Percentiles rank a stretch among this genome's conserved stretches.
Conservation (phyloP, 2,888 invertebrate genomes). For the Limnephilus marmoratus region DNA sequence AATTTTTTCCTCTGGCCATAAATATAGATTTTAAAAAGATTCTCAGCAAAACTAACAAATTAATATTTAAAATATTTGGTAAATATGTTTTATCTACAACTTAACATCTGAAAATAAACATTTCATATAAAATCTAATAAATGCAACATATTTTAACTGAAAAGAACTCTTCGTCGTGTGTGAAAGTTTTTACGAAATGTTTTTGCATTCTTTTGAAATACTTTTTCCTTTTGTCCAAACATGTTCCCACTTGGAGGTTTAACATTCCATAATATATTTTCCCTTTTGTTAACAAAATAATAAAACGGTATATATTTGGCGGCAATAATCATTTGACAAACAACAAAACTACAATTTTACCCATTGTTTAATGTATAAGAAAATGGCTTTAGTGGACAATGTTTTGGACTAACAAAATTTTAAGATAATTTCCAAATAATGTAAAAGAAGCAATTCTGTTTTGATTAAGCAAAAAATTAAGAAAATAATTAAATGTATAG, state of each 20-base stretch:
- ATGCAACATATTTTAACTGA: not conserved
- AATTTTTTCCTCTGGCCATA: not conserved
- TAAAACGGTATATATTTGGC: not conserved
- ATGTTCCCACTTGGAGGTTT: not conserved
- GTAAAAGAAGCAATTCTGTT: too few species aligned
- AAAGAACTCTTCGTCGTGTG: not conserved
- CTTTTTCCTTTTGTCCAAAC: not conserved
- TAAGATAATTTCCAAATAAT: too few species aligned
- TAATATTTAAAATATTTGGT: not conserved
- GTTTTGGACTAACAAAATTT: too few species aligned
- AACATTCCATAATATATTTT: not conserved
- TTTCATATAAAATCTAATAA: not conserved
- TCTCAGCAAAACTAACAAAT: not conserved
- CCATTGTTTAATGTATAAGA: not conserved
- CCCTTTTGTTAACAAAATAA: too few species aligned
- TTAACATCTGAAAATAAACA: not conserved
- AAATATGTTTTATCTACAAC: not conserved
- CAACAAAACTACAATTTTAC: too few species aligned
- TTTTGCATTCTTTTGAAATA: not conserved
- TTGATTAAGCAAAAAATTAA: too few species aligned
- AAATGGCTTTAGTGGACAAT: not conserved
- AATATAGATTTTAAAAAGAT: not conserved
- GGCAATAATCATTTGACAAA: not conserved
- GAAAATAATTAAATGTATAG: too few species aligned
- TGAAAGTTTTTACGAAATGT: not conserved